Conservation (phyloP, 2,888 invertebrate species). For the Leucoma salicis region DNA sequence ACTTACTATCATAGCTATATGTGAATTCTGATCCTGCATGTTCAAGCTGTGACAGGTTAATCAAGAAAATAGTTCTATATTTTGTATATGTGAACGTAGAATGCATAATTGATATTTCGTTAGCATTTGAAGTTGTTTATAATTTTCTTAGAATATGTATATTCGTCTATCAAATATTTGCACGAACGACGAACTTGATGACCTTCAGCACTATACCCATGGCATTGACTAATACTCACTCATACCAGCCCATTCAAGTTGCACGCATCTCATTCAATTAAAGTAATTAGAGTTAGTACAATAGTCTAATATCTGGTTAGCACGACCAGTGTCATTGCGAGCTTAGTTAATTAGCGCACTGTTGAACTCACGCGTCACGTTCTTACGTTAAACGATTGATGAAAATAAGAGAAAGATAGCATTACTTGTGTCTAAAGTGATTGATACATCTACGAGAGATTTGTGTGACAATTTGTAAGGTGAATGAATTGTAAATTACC, state of each 20-base stretch:
- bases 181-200: conserved; percentile 50
- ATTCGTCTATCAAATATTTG: conserved; percentile 41
- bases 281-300: conserved; percentile 35
- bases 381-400: conserved; percentile 44
- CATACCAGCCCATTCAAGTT: conserved; percentile 68
- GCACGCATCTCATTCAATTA: conserved; percentile 36
- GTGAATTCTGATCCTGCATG: too few relatives aligned
- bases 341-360: conserved; percentile 66
- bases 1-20: too few relatives aligned
- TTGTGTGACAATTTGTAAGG: conserved; percentile 41
- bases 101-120: too few relatives aligned
- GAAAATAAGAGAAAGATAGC: conserved; percentile 47
- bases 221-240: conserved; percentile 75
- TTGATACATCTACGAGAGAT: too few relatives aligned
- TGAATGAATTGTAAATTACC: conserved; percentile 60
- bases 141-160: conserved; percentile 16
- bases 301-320: conserved; percentile 48
- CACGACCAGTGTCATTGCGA: conserved; percentile 46
- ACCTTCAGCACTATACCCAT: conserved; percentile 67
- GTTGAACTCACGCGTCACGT: conserved; percentile 58
- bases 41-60: too few relatives aligned
- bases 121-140: conserved; percentile 20
- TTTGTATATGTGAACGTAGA: too few relatives aligned
- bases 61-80: too few relatives aligned
- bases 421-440: too few relatives aligned